Percentiles rank a stretch among this genome's conserved stretches.
phyloP scores from a whole-genome alignment of 2,113 vertebrate genomes.

The Bagarius yarrelli region DNA sequence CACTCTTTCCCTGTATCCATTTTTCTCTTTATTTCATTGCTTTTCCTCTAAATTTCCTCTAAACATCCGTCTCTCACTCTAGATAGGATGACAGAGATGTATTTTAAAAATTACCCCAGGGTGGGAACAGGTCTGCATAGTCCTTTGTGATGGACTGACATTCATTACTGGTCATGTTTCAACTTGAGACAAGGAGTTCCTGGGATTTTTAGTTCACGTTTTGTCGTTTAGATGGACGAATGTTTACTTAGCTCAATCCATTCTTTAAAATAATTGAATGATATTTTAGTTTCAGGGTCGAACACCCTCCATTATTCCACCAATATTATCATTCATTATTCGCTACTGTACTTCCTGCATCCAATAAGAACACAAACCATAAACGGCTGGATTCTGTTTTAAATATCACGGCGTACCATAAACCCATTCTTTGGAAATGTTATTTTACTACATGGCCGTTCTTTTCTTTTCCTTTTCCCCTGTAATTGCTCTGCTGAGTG shows the following conservation, averaged over 20 bases:
- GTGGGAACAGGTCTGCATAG: background rate
- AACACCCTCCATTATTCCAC: conserved; percentile 5
- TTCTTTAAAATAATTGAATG: background rate
- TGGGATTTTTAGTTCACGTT: background rate
- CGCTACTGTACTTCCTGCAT: background rate
- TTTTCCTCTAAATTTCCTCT: too few relatives aligned
- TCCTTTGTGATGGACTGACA: background rate
- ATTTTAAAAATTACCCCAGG: background rate
- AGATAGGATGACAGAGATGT: too few relatives aligned
- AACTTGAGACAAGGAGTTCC: background rate
- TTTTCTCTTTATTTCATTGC: too few relatives aligned
- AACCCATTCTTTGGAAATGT: conserved; percentile 1
- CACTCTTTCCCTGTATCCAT: too few relatives aligned
- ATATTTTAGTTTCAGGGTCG: conserved; percentile 13
- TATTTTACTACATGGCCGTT: background rate
- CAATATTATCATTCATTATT: conserved; percentile 29
- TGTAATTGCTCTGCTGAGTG: conserved; percentile 25
- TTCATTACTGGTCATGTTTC: background rate
- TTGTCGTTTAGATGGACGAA: background rate
- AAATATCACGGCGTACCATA: conserved; percentile 26
- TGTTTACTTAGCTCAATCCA: background rate
- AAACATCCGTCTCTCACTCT: too few relatives aligned
- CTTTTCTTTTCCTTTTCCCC: background rate
- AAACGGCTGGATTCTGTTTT: background rate
- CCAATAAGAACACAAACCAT: background rate